phyloP scores from a whole-genome alignment of 35 echinoderm and acorn worm species.

The Apostichopus japonicus region DNA sequence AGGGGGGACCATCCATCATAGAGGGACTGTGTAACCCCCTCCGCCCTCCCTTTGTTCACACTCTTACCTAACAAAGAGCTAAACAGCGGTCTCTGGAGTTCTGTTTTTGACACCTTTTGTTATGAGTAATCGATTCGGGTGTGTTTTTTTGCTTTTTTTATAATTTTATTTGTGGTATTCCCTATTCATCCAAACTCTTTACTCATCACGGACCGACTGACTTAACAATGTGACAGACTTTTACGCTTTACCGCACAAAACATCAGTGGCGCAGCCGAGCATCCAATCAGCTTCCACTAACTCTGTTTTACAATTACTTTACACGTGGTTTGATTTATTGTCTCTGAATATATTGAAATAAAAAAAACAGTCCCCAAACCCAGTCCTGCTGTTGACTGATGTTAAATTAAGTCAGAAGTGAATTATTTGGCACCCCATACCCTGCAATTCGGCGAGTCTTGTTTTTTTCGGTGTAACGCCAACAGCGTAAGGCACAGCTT shows the following conservation, averaged over 20 bases:
- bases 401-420: slow-evolving; percentile 35
- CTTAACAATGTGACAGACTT: not conserved
- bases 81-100: not conserved
- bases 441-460: not conserved
- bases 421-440: slow-evolving; percentile 11
- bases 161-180: not conserved
- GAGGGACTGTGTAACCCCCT: not conserved
- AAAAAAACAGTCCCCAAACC: slow-evolving; percentile 1
- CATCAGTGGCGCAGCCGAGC: slow-evolving; percentile 5
- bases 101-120: not conserved
- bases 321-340: slow-evolving; percentile 41
- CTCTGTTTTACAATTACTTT: slow-evolving; percentile 38
- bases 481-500: not conserved
- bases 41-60: slow-evolving; percentile 4
- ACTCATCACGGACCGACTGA: slow-evolving; percentile 12
- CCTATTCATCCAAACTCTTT: slow-evolving; percentile 14
- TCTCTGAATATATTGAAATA: slow-evolving; percentile 35
- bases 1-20: not conserved
- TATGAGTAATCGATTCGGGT: not conserved
- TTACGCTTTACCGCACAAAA: slow-evolving; percentile 9
- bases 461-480: not conserved
- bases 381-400: not conserved
- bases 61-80: not conserved
- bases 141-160: not conserved
- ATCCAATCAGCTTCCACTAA: slow-evolving; percentile 30